These are phyloP conservation scores for Colletes gigas DNA, from an alignment of 1,140 invertebrate genomes.

Conservation along the genomic window DNA sequence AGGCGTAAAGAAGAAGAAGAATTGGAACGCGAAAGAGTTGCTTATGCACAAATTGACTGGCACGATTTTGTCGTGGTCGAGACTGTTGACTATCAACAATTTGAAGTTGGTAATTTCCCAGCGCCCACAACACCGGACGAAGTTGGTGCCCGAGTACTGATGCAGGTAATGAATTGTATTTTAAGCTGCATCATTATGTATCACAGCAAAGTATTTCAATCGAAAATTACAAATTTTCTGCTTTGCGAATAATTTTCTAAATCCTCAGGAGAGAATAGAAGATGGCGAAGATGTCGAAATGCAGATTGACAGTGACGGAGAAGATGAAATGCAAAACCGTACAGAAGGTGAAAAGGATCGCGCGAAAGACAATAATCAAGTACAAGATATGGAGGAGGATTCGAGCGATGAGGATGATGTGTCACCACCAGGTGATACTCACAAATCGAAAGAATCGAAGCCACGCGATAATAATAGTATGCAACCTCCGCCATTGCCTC, in stretches of 20 bases:
- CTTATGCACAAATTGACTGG: slow-evolving; percentile 99
- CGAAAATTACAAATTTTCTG: slow-evolving; percentile 10
- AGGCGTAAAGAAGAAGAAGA: slow-evolving; percentile 96
- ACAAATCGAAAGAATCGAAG: slow-evolving; percentile 79
- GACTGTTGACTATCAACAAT: slow-evolving; percentile 99
- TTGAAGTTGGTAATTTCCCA: slow-evolving; percentile 97
- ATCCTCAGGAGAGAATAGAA: slow-evolving; percentile 82
- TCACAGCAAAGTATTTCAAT: too few species aligned
- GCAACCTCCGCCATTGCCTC: slow-evolving; percentile 89
- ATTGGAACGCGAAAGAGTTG: slow-evolving; percentile 96
- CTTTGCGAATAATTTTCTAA: slow-evolving; percentile 8
- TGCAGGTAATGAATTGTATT: slow-evolving; percentile 84
- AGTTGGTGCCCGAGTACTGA: slow-evolving; percentile 95
- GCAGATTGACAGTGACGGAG: slow-evolving; percentile 88
- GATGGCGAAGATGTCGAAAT: slow-evolving; percentile 87
- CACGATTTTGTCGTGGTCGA: slow-evolving; percentile 99
- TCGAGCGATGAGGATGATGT: slow-evolving; percentile 88
- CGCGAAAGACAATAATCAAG: slow-evolving; percentile 85
- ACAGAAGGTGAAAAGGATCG: slow-evolving; percentile 83
- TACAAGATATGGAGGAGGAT: slow-evolving; percentile 96
- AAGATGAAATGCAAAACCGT: slow-evolving; percentile 87
- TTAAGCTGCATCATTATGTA: too few species aligned
- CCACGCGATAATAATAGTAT: slow-evolving; percentile 74
- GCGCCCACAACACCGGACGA: slow-evolving; percentile 98
- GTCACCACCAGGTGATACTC: slow-evolving; percentile 73